Conservation (phyloP, 2,113 vertebrate species). For the Pterocles gutturalis region DNA sequence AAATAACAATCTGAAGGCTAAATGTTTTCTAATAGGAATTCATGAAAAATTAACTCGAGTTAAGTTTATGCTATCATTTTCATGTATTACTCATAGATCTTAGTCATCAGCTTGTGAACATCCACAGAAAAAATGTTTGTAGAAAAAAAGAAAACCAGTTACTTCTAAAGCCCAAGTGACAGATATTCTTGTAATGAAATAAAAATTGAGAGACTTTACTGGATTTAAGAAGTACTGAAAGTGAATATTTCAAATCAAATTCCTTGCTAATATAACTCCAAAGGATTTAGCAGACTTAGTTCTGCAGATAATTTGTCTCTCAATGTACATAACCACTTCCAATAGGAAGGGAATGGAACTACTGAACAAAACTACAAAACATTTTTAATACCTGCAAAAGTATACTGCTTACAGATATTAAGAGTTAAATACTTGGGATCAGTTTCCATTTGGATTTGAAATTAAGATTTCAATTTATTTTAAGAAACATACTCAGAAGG, state of each 20-base stretch:
- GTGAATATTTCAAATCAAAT: background rate
- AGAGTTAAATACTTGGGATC: background rate
- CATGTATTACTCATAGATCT: background rate
- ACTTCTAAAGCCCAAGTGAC: background rate
- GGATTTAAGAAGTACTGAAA: background rate
- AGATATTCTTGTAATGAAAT: background rate
- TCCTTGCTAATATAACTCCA: background rate
- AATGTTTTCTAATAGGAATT: background rate
- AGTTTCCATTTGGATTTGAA: background rate
- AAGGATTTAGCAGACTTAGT: background rate
- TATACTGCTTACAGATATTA: background rate
- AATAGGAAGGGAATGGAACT: background rate
- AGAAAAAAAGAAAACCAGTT: background rate
- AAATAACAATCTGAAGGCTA: background rate
- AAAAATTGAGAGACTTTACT: background rate
- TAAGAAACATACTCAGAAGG: background rate
- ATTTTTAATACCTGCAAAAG: background rate
- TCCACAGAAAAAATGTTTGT: background rate
- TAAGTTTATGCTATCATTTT: background rate
- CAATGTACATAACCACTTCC: background rate
- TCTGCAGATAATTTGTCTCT: background rate
- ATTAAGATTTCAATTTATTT: background rate
- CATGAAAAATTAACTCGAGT: background rate
- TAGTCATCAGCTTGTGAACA: background rate
- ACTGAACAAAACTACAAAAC: background rate